Percentiles rank a stretch among this genome's conserved stretches.
Evolutionary conservation across 2,797 vertebrate genomes (phyloP).

Genomic region (Oophaga sylvatica): DNA sequence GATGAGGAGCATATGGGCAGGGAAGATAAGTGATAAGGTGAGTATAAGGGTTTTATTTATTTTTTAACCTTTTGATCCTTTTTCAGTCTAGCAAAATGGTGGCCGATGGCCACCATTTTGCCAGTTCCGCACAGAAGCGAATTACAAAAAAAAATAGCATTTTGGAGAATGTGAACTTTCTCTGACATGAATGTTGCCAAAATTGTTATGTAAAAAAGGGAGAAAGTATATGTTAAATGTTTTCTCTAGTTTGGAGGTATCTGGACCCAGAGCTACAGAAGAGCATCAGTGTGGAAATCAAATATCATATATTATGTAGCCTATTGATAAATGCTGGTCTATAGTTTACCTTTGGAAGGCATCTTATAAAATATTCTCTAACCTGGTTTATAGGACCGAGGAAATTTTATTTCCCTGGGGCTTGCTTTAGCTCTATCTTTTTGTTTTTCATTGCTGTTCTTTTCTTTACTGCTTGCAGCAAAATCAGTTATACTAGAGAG

Average conservation of each 20-base stretch:
- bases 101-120: no score
- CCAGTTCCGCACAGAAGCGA: no score
- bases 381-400: not conserved
- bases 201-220: not conserved
- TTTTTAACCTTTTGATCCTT: no score
- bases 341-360: not conserved
- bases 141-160: no score
- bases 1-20: no score
- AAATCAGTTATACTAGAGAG: not conserved
- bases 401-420: slow-evolving; percentile 6
- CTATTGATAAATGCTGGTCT: slow-evolving; percentile 6
- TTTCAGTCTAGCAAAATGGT: no score
- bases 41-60: no score
- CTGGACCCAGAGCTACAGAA: not conserved
- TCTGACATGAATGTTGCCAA: no score
- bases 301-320: slow-evolving; percentile 4
- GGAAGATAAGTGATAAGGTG: no score
- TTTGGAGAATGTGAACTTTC: no score
- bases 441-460: no score
- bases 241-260: not conserved
- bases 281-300: slow-evolving; percentile 1
- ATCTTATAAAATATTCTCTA: slow-evolving; percentile 14
- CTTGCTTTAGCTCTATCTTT: not conserved
- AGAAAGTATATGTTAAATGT: not conserved
- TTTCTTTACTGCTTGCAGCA: not conserved